Percentiles rank a stretch among this genome's conserved stretches.
Evolutionary conservation across 2,113 vertebrate species (phyloP).

Genomic region (Plecotus auritus): DNA sequence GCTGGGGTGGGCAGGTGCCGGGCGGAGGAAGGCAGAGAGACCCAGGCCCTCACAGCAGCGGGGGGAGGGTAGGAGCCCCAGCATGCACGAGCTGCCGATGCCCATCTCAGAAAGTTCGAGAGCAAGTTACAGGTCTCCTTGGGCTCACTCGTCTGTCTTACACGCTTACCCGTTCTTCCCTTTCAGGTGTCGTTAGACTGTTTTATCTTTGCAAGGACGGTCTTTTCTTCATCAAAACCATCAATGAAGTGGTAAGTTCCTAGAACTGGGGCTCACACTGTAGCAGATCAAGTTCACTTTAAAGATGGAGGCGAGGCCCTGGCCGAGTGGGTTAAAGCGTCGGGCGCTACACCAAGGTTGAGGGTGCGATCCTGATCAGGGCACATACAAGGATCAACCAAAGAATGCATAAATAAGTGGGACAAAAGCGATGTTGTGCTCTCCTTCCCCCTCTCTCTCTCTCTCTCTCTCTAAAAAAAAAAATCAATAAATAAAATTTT

Average conservation of each 20-base stretch:
- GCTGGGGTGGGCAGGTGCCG: neutral
- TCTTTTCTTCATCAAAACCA: constrained; percentile 81
- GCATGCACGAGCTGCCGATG: fast-evolving
- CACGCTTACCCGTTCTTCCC: constrained; percentile 2
- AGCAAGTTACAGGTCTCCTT: too few species aligned
- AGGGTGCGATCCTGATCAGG: too few species aligned
- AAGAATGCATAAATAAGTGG: too few species aligned
- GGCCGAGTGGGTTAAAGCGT: too few species aligned
- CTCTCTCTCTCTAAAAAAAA: too few species aligned
- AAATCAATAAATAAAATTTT: too few species aligned
- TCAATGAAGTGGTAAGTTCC: constrained; percentile 87
- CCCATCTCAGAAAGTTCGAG: neutral
- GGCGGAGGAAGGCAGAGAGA: neutral
- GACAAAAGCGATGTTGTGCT: too few species aligned
- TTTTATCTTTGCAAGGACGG: constrained; percentile 79
- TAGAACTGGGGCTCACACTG: neutral
- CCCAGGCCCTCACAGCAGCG: neutral
- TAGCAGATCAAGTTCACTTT: neutral
- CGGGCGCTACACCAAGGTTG: too few species aligned
- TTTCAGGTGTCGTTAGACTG: constrained; percentile 85
- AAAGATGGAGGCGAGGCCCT: neutral
- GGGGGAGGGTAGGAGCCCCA: neutral
- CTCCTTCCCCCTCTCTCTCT: too few species aligned
- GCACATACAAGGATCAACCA: too few species aligned
- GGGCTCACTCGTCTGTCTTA: neutral